Conservation (phyloP, 2,888 invertebrate genomes). For the Pocota personata region DNA sequence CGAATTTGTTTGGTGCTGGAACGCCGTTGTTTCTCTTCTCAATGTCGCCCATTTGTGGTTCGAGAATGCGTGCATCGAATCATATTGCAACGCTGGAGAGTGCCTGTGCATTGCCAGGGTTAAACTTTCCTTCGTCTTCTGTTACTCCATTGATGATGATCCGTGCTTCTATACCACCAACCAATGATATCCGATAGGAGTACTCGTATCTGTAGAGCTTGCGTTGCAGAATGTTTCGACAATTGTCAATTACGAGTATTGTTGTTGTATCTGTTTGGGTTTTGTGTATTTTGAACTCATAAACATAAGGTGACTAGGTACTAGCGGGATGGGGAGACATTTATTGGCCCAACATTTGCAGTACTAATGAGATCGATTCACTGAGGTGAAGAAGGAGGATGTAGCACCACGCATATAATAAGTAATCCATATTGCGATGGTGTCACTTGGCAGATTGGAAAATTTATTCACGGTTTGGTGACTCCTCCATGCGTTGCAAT, state of each 20-base stretch:
- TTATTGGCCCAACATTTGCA: constrained; percentile 51
- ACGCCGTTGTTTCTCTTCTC: constrained; percentile 67
- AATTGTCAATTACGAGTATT: constrained; percentile 23
- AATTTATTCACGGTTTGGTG: constrained; percentile 64
- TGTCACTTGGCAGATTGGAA: constrained; percentile 70
- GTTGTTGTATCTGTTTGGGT: constrained; percentile 26
- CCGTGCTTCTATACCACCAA: constrained; percentile 25
- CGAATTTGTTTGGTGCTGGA: constrained; percentile 19
- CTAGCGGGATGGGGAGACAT: background rate
- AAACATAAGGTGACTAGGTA: constrained; percentile 18
- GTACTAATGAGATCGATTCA: constrained; percentile 68
- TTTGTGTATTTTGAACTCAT: constrained; percentile 55
- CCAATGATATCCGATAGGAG: constrained; percentile 53
- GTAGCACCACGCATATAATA: constrained; percentile 5
- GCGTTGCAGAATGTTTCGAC: constrained; percentile 39
- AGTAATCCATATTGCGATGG: constrained; percentile 67
- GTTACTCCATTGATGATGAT: constrained; percentile 40
- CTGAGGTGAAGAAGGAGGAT: background rate
- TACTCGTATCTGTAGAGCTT: constrained; percentile 11
- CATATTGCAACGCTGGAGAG: constrained; percentile 40
- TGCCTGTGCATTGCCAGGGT: constrained; percentile 63
- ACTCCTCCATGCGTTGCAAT: constrained; percentile 20
- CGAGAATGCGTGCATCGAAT: constrained; percentile 65
- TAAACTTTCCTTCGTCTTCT: constrained; percentile 70
- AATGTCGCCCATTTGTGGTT: constrained; percentile 72